Evolutionary conservation across 2,797 vertebrate species (phyloP).

Genomic region (Gadopsis bispinosus): DNA sequence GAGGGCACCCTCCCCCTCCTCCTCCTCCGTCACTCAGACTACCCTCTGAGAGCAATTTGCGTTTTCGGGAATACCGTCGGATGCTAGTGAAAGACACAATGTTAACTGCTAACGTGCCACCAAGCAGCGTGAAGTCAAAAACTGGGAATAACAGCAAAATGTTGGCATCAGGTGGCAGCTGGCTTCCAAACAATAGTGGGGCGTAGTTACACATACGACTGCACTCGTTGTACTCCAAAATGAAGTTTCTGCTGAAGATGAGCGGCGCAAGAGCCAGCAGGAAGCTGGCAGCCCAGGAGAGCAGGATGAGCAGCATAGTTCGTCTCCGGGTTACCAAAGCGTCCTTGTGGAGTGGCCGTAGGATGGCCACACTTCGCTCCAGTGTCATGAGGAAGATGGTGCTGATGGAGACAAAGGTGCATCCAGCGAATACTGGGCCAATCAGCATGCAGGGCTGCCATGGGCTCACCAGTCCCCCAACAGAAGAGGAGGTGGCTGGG

Average conservation of each 20-base stretch:
- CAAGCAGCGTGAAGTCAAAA: constrained; percentile 87
- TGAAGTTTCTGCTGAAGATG: constrained; percentile 82
- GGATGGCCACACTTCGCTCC: constrained; percentile 87
- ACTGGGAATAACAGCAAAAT: constrained; percentile 87
- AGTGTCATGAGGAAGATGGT: constrained; percentile 90
- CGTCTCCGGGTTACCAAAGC: constrained; percentile 84
- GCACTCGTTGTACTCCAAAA: constrained; percentile 87
- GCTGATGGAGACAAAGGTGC: constrained; percentile 90
- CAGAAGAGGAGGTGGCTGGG: constrained; percentile 24
- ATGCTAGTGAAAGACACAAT: constrained; percentile 87
- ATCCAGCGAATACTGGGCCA: constrained; percentile 87
- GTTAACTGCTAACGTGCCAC: constrained; percentile 84
- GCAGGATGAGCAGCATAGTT: constrained; percentile 82
- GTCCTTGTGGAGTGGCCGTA: constrained; percentile 87
- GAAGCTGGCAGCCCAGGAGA: constrained; percentile 87
- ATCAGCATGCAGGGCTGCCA: constrained; percentile 88
- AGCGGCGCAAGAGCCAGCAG: constrained; percentile 84
- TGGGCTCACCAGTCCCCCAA: constrained; percentile 51
- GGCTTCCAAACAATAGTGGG: constrained; percentile 69
- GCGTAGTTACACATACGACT: constrained; percentile 89
- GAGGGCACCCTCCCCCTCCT: constrained; percentile 67
- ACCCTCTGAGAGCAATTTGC: constrained; percentile 84
- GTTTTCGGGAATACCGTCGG: constrained; percentile 80
- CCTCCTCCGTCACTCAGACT: constrained; percentile 70
- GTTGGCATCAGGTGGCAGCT: constrained; percentile 75